Conservation (phyloP, 2,797 vertebrate genomes). For the Ceyx erithaca region DNA sequence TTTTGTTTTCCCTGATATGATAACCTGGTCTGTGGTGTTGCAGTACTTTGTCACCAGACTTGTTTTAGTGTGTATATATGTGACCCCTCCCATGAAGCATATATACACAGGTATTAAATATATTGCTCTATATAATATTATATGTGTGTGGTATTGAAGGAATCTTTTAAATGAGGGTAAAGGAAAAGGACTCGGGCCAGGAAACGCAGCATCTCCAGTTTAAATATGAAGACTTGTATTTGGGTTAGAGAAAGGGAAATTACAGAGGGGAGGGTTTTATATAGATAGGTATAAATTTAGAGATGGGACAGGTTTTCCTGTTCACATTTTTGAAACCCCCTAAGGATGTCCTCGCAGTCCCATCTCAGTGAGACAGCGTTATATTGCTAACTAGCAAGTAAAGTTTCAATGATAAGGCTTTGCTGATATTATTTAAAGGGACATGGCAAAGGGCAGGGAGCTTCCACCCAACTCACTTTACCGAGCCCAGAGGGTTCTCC, state of each 20-base stretch:
- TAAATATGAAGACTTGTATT: conserved; percentile 29
- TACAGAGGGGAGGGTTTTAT: conserved; percentile 15
- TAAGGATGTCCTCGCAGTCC: not conserved
- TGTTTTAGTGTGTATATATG: conserved; percentile 85
- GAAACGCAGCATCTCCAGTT: conserved; percentile 74
- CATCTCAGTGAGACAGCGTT: conserved; percentile 28
- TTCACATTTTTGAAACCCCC: not conserved
- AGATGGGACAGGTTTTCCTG: conserved; percentile 27
- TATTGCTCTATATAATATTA: conserved; percentile 85
- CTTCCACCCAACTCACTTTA: not conserved
- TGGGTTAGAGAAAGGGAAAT: not conserved
- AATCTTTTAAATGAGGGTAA: conserved; percentile 76
- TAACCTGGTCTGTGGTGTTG: conserved; percentile 78
- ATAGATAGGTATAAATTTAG: not conserved
- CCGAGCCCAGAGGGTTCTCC: conserved; percentile 16
- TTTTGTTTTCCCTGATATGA: conserved; percentile 71
- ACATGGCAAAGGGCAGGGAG: conserved; percentile 7
- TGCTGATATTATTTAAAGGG: conserved; percentile 42
- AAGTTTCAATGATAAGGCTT: conserved; percentile 39
- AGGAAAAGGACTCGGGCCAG: conserved; percentile 75
- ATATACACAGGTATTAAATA: conserved; percentile 87
- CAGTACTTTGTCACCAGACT: conserved; percentile 82
- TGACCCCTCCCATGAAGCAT: conserved; percentile 78
- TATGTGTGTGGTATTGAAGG: conserved; percentile 83
- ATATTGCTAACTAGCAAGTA: conserved; percentile 8